Evolutionary conservation across 2,113 vertebrate genomes (phyloP), one percentile per base, ranked within the genome.

Genomic region (Morone saxatilis): DNA sequence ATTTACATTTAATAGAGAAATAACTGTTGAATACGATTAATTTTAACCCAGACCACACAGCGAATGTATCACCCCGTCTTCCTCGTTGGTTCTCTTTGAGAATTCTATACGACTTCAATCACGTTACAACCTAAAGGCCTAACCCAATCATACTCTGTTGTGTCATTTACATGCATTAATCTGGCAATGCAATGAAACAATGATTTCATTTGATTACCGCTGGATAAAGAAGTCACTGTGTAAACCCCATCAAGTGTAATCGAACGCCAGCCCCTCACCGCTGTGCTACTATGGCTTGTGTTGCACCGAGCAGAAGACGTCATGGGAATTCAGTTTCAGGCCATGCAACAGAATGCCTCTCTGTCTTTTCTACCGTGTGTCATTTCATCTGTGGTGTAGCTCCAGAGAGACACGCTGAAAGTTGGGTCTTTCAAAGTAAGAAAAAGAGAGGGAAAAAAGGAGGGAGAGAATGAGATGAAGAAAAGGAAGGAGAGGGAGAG

Each of bases 281-380:
- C 71, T 31, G 60, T 0, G 69, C 85, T 76, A 76, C 81, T 72
- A 63, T 51, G 72, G 85, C 88, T 91, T 81, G 81, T 89, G 86
- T 94, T 92, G 89, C 90, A 85, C 48, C 25, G 71, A 51, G 85
- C 85, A 59, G 78, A 85, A 88, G 86, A 92, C 94, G 91, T 94
- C 92, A 94, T 94, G 94, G 91, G 94, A 94, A 93, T 94, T 94
- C 84, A 71, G 91, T 94, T 92, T 85, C 89, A 89, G 90, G 89
- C 88, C 81, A 71, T 92, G 92, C 93, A 94, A 93, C 92, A 93
- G 91, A 93, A 94, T 79, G 88, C 88, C 84, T 92, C 85, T 89
- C 78, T 91, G 86, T 86, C 88, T 92, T 78, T 85, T 82, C 84
- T 86, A 74, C 85, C 78, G 91, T 87, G 82, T 93, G 92, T 94